Evolutionary conservation across 1,140 invertebrate species (phyloP), one percentile per base, ranked within the genome.

Genomic region (Nomia melanderi): DNA sequence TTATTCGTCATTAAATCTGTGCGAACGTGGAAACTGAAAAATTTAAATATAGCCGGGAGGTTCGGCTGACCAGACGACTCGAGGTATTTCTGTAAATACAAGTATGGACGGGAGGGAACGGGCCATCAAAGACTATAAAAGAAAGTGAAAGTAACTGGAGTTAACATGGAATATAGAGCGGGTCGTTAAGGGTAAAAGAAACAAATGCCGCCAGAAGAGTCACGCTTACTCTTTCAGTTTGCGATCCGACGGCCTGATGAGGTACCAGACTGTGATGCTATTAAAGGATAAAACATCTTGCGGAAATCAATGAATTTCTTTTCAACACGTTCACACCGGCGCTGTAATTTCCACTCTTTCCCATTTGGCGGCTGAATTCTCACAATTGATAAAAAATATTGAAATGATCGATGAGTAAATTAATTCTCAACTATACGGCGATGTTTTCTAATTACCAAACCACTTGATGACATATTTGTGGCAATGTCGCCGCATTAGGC

Each of bases 121-220:
- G n/a, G 17, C 27, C 36, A 47, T 71, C 54, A 60, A 47, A 60
- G 39, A 39, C 39, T 20, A 41, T 70, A 70, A 70, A 70, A 41
- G 33, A 60, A 71, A 71, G 69, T 31, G 56, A 71, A 71, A 71
- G 69, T 47, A 41, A 47, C 25, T 7, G 12, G 31, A 47, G 27
- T 31, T 33, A 47, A 44, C 25, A 54, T 47, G 6, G 69, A 60
- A 71, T 71, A 71, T 60, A 71, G 20, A 59, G n/a, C 29, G 69
- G 20, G 2, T 57, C 33, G 69, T 60, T 47, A 47, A 25, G 36
- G 27, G 8, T 25, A 23, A 60, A 71, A 71, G 36, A 60, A 33
- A 47, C 36, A 20, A 23, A 29, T 23, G 33, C 17, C 31, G 59
- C 31, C 14, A 39, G 33, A 39, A n/a, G 59, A 33, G 20, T 36